Percentiles rank a stretch among this genome's conserved stretches.
phyloP scores from a whole-genome alignment of 1,140 invertebrate genomes.

The Manduca sexta region DNA sequence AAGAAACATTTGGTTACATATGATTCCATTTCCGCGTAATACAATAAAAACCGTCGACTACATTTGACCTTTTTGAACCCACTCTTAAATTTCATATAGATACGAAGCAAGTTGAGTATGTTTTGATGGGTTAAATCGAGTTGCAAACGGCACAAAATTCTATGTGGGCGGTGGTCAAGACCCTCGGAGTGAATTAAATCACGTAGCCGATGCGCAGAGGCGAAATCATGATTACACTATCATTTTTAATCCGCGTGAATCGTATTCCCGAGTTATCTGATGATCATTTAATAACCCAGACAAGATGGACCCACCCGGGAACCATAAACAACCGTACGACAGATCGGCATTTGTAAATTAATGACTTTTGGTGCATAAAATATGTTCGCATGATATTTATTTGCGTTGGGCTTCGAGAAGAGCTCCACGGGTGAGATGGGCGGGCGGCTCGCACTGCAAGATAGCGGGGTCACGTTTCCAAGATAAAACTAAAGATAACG shows the following conservation, averaged over 20 bases:
- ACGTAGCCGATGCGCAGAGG: too few species aligned
- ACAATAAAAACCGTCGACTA: too few species aligned
- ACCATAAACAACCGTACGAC: conserved; percentile 46
- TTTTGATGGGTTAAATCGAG: too few species aligned
- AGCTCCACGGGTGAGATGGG: conserved; percentile 40
- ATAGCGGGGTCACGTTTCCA: conserved; percentile 55
- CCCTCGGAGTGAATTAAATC: background rate
- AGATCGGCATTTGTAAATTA: conserved; percentile 52
- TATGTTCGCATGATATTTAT: conserved; percentile 42
- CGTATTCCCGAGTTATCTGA: conserved; percentile 30
- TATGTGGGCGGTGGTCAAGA: too few species aligned
- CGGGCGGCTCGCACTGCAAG: conserved; percentile 31
- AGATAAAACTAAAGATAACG: conserved; percentile 52
- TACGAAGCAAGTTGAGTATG: too few species aligned
- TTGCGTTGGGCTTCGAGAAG: conserved; percentile 38
- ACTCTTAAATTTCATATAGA: too few species aligned
- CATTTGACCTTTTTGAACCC: too few species aligned
- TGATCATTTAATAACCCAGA: conserved; percentile 54
- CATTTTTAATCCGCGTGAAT: conserved; percentile 12
- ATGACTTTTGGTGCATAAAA: conserved; percentile 36
- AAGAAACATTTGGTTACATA: conserved; percentile 3
- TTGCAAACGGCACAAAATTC: too few species aligned
- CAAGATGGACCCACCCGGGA: conserved; percentile 43
- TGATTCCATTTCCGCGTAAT: too few species aligned
- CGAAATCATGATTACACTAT: background rate